Evolutionary conservation across 2,797 vertebrate species (phyloP).

Genomic region (Psittacula echo): DNA sequence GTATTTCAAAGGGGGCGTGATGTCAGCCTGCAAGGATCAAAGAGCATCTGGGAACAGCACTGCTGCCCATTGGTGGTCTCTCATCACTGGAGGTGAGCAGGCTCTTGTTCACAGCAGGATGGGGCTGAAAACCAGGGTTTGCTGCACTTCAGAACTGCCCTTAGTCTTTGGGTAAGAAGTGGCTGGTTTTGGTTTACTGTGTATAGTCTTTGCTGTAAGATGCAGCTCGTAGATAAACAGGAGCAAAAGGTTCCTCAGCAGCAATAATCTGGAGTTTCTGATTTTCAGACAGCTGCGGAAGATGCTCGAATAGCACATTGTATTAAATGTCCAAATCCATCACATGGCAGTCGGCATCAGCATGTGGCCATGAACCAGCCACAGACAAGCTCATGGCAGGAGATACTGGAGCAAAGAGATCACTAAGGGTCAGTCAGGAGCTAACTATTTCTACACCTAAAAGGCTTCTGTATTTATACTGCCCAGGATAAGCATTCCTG

Average conservation of each 20-base stretch:
- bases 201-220: background rate
- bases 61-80: fast-evolving
- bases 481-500: background rate
- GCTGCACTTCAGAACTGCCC: background rate
- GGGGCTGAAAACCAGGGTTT: background rate
- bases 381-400: background rate
- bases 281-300: background rate
- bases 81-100: background rate
- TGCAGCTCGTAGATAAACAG: background rate
- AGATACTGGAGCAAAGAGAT: background rate
- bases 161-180: background rate
- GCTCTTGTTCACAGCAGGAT: background rate
- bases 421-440: background rate
- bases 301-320: background rate
- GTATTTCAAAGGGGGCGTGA: background rate
- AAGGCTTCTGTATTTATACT: background rate
- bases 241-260: background rate
- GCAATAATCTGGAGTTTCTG: background rate
- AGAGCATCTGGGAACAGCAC: background rate
- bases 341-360: background rate
- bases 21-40: background rate
- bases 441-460: background rate
- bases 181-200: background rate
- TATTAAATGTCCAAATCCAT: background rate
- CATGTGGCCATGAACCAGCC: background rate